Evolutionary conservation across 2,113 vertebrate species (phyloP).

Genomic region (Platycercus adscitus): DNA sequence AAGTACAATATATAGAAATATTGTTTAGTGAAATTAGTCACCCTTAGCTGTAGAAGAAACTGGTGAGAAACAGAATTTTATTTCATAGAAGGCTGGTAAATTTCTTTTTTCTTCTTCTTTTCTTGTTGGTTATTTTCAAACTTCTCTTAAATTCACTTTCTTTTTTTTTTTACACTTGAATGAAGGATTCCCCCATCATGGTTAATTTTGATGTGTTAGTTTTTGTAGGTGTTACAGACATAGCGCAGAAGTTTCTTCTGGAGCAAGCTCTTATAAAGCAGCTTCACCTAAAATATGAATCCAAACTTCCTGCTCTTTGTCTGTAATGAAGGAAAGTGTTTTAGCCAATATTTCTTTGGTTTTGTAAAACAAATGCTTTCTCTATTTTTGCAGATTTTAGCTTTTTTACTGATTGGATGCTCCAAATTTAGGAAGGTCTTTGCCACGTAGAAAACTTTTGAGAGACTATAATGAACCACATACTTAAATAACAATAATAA

Average conservation of each 20-base stretch:
- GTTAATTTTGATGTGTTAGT: slow-evolving; percentile 60
- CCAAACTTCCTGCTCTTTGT: slow-evolving; percentile 72
- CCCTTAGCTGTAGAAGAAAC: slow-evolving; percentile 58
- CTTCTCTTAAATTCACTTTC: not conserved
- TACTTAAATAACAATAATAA: not conserved
- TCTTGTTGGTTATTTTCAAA: not conserved
- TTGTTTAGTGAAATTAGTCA: slow-evolving; percentile 60
- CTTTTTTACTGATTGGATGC: slow-evolving; percentile 80
- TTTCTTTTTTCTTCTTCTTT: not conserved
- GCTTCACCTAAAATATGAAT: slow-evolving; percentile 70
- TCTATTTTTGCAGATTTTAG: slow-evolving; percentile 83
- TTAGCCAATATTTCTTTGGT: slow-evolving; percentile 73
- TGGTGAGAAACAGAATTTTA: slow-evolving; percentile 58
- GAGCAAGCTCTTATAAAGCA: slow-evolving; percentile 68
- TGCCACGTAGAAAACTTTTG: slow-evolving; percentile 68
- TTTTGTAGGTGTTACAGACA: slow-evolving; percentile 70
- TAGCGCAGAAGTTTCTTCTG: slow-evolving; percentile 68
- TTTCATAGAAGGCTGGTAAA: slow-evolving; percentile 3
- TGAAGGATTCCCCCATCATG: slow-evolving; percentile 53
- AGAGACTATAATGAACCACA: slow-evolving; percentile 60
- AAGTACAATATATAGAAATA: slow-evolving; percentile 44
- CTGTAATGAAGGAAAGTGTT: slow-evolving; percentile 69
- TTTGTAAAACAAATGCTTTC: slow-evolving; percentile 80
- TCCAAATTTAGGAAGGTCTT: slow-evolving; percentile 74
- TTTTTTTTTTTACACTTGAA: slow-evolving; percentile 45